Base-by-base conservation (phyloP, 2,888 invertebrate genomes). In the Lottia gigantea region DNA sequence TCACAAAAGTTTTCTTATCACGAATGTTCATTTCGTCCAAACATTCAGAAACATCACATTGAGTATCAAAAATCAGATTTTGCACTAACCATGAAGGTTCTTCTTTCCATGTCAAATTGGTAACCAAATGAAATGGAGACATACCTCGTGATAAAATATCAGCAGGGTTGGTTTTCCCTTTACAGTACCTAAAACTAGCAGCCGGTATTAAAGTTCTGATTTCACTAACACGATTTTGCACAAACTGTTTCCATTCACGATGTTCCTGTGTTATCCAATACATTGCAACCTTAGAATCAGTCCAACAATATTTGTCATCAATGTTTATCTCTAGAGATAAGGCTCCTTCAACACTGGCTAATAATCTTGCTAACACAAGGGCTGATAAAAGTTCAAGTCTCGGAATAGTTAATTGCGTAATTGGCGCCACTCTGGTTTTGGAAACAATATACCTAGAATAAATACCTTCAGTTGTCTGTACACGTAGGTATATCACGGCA, bases 21-120 rank as follows among this genome's bases (percentile, higher is more conserved):
- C 55, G 55, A 55, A 55, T 55, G 6, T 55, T 55, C 55, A 31
- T 55, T 55, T 55, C 55, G n/a, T 55, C 55, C n/a, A 55, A 12
- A 19, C 55, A 55, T 11, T 55, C n/a, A 19, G 55, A 19, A 11
- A 8, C 19, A 11, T 55, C 19, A 23, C 55, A 55, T 55, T n/a
- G 19, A 19, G n/a, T 55, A n/a, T n/a, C 12, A 55, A 55, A 55
- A 11, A 2, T 23, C n/a, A 11, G 23, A n/a, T 55, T 19, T 7
- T 55, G 19, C 4, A 19, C 23, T n/a, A 55, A 55, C 55, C 55
- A 55, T 11, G n/a, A n/a, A 19, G 55, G 55, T 19, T 19, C 55
- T 55, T 55, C 55, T 7, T 16, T 55, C 55, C 55, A 55, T 12
- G n/a, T n/a, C n/a, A 23, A 55, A 55, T 55, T 55, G 16, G n/a